These are phyloP conservation scores for Geotrupes spiniger DNA, from an alignment of 2,888 invertebrate species.

Conservation along the genomic window DNA sequence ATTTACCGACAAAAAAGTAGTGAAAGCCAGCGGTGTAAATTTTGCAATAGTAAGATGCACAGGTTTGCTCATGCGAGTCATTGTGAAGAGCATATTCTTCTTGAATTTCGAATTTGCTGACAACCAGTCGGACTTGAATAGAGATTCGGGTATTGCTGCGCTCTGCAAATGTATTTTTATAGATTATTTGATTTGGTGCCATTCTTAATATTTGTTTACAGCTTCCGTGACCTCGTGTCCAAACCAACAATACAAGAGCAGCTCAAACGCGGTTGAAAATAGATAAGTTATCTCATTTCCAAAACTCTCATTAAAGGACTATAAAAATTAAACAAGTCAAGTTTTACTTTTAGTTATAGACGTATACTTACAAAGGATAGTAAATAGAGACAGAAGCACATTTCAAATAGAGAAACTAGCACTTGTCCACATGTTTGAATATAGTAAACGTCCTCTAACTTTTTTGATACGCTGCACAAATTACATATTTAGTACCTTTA, in stretches of 20 bases:
- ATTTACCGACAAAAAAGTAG: constrained; percentile 14
- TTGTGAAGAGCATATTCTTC: constrained; percentile 17
- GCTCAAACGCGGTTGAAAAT: constrained; percentile 18
- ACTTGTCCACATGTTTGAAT: constrained; percentile 34
- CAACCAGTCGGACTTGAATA: constrained; percentile 12
- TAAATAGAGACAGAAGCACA: constrained; percentile 36
- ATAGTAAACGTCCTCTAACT: constrained; percentile 33
- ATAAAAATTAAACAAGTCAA: background rate
- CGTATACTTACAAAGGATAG: constrained; percentile 30
- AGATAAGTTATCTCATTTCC: background rate
- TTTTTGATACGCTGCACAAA: constrained; percentile 28
- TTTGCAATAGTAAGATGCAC: constrained; percentile 14
- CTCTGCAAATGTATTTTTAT: constrained; percentile 10
- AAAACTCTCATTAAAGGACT: constrained; percentile 1
- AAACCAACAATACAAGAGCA: constrained; percentile 27
- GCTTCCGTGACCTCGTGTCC: constrained; percentile 27
- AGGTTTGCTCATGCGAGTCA: constrained; percentile 14
- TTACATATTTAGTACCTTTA: background rate
- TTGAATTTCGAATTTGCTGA: constrained; percentile 8
- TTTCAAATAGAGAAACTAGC: constrained; percentile 34
- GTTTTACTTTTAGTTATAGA: background rate
- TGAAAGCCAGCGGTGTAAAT: constrained; percentile 15
- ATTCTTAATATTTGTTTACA: no score
- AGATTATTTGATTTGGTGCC: no score
- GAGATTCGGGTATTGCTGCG: constrained; percentile 4